These are phyloP conservation scores for Astropecten irregularis DNA, from an alignment of 53 echinoderm and acorn worm genomes.

Conservation along the genomic window DNA sequence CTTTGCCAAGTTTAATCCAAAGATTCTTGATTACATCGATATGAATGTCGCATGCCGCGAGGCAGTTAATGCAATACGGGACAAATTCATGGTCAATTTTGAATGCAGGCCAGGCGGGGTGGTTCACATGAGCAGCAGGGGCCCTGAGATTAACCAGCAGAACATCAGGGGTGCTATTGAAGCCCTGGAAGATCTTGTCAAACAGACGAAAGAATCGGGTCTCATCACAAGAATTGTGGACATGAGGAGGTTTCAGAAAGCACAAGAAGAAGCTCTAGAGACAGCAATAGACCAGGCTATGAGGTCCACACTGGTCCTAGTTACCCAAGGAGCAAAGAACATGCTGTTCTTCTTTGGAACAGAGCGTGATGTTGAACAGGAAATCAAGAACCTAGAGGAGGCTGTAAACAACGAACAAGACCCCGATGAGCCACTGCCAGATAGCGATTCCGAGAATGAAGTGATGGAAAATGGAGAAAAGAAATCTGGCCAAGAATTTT, in stretches of 20 bases:
- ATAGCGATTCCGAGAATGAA: background rate
- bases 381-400: background rate
- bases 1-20: slow-evolving; percentile 11
- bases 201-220: background rate
- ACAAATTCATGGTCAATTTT: slow-evolving; percentile 16
- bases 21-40: slow-evolving; percentile 20
- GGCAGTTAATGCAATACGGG: background rate
- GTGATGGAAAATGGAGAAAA: background rate
- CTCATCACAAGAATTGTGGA: slow-evolving; percentile 6
- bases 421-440: background rate
- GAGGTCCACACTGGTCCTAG: slow-evolving; percentile 10
- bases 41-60: background rate
- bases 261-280: background rate
- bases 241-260: background rate
- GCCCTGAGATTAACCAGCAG: background rate
- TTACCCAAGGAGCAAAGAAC: background rate
- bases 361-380: background rate
- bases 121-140: background rate
- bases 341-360: slow-evolving; percentile 19
- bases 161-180: background rate
- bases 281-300: background rate
- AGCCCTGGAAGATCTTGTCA: slow-evolving; percentile 17
- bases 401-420: background rate
- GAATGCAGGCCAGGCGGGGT: slow-evolving; percentile 18
- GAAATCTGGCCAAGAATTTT: background rate